These are phyloP conservation scores for Leptopilina drosophilae DNA, from an alignment of 2,888 invertebrate genomes.

Conservation along the genomic window DNA sequence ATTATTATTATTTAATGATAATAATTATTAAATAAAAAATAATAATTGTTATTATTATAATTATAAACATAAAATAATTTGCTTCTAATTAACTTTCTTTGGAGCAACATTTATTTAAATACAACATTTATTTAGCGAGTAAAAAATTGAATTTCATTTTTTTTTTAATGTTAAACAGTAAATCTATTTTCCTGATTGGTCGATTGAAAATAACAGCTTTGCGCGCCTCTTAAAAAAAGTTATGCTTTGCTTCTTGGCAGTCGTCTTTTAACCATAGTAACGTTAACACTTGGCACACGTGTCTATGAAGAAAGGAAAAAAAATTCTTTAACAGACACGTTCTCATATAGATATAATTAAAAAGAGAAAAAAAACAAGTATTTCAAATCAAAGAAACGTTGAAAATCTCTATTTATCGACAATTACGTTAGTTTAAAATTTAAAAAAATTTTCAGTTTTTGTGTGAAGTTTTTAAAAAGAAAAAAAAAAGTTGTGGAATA, in stretches of 20 bases:
- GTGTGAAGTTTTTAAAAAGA: background rate
- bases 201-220: slow-evolving; percentile 12
- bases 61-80: no score
- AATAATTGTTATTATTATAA: no score
- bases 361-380: background rate
- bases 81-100: no score
- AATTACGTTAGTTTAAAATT: background rate
- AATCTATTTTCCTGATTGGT: slow-evolving; percentile 26
- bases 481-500: background rate
- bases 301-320: slow-evolving; percentile 5
- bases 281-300: slow-evolving; percentile 34
- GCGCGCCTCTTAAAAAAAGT: slow-evolving; percentile 28
- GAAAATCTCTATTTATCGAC: background rate
- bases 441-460: background rate
- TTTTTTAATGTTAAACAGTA: background rate
- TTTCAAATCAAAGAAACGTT: background rate
- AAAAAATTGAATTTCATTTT: background rate
- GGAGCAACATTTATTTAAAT: background rate
- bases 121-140: background rate
- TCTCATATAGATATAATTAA: background rate
- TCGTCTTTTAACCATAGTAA: slow-evolving; percentile 22
- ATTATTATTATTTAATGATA: no score
- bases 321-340: slow-evolving; percentile 16
- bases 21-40: no score
- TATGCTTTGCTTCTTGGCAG: slow-evolving; percentile 12